Conservation (phyloP, 2,888 invertebrate genomes). For the Ochropacha duplaris region DNA sequence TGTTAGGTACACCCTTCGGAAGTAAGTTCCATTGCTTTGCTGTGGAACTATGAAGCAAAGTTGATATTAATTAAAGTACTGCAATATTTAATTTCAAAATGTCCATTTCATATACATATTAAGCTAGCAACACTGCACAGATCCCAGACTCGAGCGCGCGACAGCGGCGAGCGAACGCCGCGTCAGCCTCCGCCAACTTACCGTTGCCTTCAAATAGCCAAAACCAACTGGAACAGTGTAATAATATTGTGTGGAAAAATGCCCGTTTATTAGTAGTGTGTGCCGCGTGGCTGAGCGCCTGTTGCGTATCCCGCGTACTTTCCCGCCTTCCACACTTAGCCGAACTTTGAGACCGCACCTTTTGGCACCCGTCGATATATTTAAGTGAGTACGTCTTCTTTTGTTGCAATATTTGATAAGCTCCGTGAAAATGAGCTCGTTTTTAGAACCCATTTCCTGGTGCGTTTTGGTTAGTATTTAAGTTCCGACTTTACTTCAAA, state of each 20-base stretch:
- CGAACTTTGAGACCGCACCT: slow-evolving; percentile 44
- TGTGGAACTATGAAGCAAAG: too few relatives aligned
- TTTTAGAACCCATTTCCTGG: background rate
- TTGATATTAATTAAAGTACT: background rate
- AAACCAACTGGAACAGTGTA: slow-evolving; percentile 47
- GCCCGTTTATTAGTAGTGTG: slow-evolving; percentile 51
- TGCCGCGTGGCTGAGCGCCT: slow-evolving; percentile 44
- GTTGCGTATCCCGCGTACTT: slow-evolving; percentile 51
- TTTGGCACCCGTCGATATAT: slow-evolving; percentile 48
- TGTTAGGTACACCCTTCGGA: too few relatives aligned
- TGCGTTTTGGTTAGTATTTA: background rate
- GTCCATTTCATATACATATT: background rate
- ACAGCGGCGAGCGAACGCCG: slow-evolving; percentile 75
- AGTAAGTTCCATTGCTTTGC: too few relatives aligned
- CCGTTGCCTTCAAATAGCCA: slow-evolving; percentile 36
- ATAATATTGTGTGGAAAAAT: slow-evolving; percentile 62
- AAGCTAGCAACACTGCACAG: slow-evolving; percentile 40
- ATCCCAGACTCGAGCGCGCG: slow-evolving; percentile 68
- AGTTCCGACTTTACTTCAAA: background rate
- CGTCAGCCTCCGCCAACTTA: slow-evolving; percentile 42
- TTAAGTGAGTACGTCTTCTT: slow-evolving; percentile 59
- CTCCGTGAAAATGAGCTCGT: background rate
- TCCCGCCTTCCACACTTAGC: slow-evolving; percentile 7
- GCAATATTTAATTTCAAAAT: background rate
- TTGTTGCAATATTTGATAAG: slow-evolving; percentile 41